Evolutionary conservation across 2,113 vertebrate genomes (phyloP).

Genomic region (Nothobranchius furzeri): DNA sequence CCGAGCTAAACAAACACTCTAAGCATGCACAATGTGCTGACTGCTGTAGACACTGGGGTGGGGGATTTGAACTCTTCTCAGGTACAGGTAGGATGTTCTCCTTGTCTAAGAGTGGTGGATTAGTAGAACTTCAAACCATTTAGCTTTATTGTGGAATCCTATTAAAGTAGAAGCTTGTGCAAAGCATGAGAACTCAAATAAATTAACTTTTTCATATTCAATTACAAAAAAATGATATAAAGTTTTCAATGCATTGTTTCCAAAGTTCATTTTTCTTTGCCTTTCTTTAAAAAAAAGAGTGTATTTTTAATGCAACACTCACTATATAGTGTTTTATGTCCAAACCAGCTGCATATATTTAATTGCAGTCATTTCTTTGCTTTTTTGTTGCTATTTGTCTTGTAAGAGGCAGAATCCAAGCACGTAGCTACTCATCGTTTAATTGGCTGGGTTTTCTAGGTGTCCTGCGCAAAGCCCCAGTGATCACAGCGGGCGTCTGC

Average conservation of each 20-base stretch:
- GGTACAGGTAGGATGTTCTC: constrained; percentile 44
- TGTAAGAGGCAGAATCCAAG: constrained; percentile 12
- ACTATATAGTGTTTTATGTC: neutral
- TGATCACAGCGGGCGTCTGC: constrained; percentile 52
- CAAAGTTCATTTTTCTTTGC: neutral
- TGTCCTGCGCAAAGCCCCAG: constrained; percentile 58
- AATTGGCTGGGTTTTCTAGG: constrained; percentile 50
- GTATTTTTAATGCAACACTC: neutral
- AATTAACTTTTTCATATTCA: neutral
- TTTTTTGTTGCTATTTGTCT: neutral
- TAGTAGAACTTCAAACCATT: constrained; percentile 50
- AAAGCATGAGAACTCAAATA: neutral
- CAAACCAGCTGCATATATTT: neutral
- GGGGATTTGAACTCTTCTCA: constrained; percentile 51
- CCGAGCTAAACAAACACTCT: constrained; percentile 21
- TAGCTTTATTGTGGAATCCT: constrained; percentile 43
- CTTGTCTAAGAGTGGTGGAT: constrained; percentile 51
- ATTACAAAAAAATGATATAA: neutral
- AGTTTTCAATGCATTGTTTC: neutral
- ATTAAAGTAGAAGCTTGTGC: neutral
- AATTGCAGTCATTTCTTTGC: neutral
- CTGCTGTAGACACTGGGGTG: constrained; percentile 21
- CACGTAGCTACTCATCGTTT: constrained; percentile 41
- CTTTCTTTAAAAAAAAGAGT: neutral
- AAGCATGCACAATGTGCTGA: constrained; percentile 25